A percentile compares a stretch with the other conserved stretches of the same genome.
phyloP scores from a whole-genome alignment of 2,113 vertebrate genomes.

The Collichthys lucidus region DNA sequence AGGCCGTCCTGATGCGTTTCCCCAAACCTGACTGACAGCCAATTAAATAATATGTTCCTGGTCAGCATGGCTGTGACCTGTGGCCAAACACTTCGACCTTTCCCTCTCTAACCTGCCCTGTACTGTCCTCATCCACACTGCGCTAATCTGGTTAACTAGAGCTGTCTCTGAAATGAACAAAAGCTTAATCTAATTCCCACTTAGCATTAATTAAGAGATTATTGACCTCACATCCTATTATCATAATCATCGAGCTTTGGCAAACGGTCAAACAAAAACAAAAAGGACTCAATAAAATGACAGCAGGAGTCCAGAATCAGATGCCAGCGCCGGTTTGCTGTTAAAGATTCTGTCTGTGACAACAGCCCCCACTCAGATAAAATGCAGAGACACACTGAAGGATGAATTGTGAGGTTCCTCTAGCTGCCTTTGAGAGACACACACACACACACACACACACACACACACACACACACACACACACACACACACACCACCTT shows the following conservation, averaged over 20 bases:
- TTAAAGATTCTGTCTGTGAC: constrained; percentile 45
- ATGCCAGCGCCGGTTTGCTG: not conserved
- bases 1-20: constrained; percentile 7
- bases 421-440: constrained; percentile 49
- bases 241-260: constrained; percentile 61
- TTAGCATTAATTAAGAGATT: constrained; percentile 82
- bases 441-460: constrained; percentile 35
- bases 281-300: constrained; percentile 27
- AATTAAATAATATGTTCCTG: constrained; percentile 36
- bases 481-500: constrained; percentile 51
- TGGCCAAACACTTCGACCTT: constrained; percentile 13
- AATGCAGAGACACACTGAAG: constrained; percentile 56
- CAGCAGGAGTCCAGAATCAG: constrained; percentile 31
- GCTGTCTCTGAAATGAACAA: constrained; percentile 73
- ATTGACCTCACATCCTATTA: constrained; percentile 76
- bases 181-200: constrained; percentile 78
- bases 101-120: constrained; percentile 30
- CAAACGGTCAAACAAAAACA: constrained; percentile 43
- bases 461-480: constrained; percentile 30
- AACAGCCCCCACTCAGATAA: constrained; percentile 42
- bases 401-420: constrained; percentile 51
- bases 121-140: constrained; percentile 57
- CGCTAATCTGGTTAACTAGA: constrained; percentile 79
- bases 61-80: constrained; percentile 27
- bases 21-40: constrained; percentile 38